Base-by-base conservation (phyloP, 2,797 vertebrate species). In the Florisuga fusca region DNA sequence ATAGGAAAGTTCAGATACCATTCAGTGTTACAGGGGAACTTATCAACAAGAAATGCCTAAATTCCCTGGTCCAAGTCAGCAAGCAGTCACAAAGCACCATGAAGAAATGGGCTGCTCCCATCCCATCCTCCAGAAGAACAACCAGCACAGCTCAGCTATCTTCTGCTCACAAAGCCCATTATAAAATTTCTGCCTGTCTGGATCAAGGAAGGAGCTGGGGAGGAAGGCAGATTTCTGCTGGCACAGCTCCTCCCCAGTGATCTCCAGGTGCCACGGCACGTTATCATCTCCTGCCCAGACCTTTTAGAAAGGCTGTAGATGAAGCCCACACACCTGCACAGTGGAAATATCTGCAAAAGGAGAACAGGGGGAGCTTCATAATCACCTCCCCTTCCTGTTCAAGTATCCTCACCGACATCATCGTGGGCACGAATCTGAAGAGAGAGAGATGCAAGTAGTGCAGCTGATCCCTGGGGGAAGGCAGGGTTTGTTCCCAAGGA, bases 181-280 rank as follows among this genome's bases (percentile, higher is more conserved):
- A 93, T 43, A 50, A 95, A 95, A 90, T 92, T 80, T 64, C n/a
- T 74, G 75, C 68, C 73, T 66, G 57, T 19, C 58, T 94, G 82
- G 54, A 84, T 79, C 51, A 38, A 88, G 84, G 78, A 76, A 38
- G 46, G 78, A 83, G 64, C 11, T 2, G 0, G 34, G 55, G 73
- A 78, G 29, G 69, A 34, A 86, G 67, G 43, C 58, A 51, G 20
- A 76, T 55, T 59, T 25, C 81, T 84, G 64, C 53, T 10, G 13
- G 50, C 59, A 57, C 1, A 0, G 26, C 61, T 87, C 62, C 81
- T 92, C 68, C 83, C 63, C 38, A 7, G 27, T 0, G 3, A 55
- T 38, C 87, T 29, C 10, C 1, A 0, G 10, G 29, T 81, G 93
- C 76, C 38, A 0, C 0, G 9, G 36, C 1, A 0, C 38, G 12